Evolutionary conservation across 2,797 vertebrate genomes (phyloP).

Genomic region (Channallabes apus): DNA sequence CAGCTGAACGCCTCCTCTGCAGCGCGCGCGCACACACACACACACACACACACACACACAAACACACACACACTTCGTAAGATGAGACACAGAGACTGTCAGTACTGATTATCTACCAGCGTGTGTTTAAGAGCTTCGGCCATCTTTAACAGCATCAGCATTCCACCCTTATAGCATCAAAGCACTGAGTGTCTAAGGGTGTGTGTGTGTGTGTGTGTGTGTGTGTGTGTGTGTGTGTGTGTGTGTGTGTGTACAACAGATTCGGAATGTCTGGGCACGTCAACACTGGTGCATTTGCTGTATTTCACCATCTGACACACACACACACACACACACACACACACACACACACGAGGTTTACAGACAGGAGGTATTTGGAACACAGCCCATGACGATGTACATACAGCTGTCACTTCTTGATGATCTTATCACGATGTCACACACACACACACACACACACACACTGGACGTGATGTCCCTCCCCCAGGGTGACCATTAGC

Average conservation of each 20-base stretch:
- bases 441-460: not conserved
- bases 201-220: not conserved
- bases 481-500: too few relatives aligned
- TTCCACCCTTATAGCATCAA: conserved; percentile 28
- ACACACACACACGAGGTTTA: not conserved
- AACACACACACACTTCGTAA: conserved; percentile 23
- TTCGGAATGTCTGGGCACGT: conserved; percentile 19
- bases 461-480: not conserved
- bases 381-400: not conserved
- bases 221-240: conserved; percentile 58
- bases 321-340: not conserved
- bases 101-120: not conserved
- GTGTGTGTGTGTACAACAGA: conserved; percentile 47
- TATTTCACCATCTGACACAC: not conserved
- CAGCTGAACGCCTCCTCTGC: conserved; percentile 83
- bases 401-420: not conserved
- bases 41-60: conserved; percentile 24
- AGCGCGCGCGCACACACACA: conserved; percentile 37
- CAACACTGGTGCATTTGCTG: conserved; percentile 1
- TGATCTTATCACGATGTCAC: not conserved
- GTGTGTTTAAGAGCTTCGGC: not conserved
- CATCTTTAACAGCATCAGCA: conserved; percentile 23
- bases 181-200: conserved; percentile 23
- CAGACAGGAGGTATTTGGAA: not conserved
- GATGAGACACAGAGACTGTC: conserved; percentile 6